phyloP scores from a whole-genome alignment of 2,888 invertebrate genomes.

The Ptilodon capucinus region DNA sequence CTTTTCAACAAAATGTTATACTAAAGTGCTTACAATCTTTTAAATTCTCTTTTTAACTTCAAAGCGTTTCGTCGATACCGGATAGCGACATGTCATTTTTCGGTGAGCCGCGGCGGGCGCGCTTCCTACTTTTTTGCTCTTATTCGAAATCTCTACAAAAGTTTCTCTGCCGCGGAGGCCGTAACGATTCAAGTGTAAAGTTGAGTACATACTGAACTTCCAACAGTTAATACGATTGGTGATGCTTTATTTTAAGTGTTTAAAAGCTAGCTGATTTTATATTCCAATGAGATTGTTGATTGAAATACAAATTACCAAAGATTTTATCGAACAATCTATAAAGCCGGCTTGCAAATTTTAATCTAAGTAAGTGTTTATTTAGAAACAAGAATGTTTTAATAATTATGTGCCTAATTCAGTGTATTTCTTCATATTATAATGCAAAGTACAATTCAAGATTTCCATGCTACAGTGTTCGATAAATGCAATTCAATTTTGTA shows the following conservation, averaged over 20 bases:
- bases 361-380: too few relatives aligned
- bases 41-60: neutral
- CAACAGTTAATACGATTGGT: neutral
- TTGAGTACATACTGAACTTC: conserved; percentile 7
- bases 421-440: too few relatives aligned
- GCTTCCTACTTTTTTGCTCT: too few relatives aligned
- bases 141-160: conserved; percentile 33
- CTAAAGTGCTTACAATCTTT: neutral
- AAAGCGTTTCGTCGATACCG: neutral
- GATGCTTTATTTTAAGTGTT: neutral
- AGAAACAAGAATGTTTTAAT: too few relatives aligned
- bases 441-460: too few relatives aligned
- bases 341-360: too few relatives aligned
- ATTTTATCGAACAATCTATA: too few relatives aligned
- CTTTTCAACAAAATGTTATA: neutral
- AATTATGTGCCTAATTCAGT: too few relatives aligned
- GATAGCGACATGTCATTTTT: conserved; percentile 33
- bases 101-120: conserved; percentile 24
- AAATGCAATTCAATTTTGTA: too few relatives aligned
- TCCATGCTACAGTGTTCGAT: too few relatives aligned
- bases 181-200: conserved; percentile 26
- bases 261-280: conserved; percentile 1
- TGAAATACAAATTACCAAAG: too few relatives aligned
- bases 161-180: conserved; percentile 29
- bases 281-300: conserved; percentile 20